Conservation (phyloP, 1,140 invertebrate species). For the Trissolcus basalis region DNA sequence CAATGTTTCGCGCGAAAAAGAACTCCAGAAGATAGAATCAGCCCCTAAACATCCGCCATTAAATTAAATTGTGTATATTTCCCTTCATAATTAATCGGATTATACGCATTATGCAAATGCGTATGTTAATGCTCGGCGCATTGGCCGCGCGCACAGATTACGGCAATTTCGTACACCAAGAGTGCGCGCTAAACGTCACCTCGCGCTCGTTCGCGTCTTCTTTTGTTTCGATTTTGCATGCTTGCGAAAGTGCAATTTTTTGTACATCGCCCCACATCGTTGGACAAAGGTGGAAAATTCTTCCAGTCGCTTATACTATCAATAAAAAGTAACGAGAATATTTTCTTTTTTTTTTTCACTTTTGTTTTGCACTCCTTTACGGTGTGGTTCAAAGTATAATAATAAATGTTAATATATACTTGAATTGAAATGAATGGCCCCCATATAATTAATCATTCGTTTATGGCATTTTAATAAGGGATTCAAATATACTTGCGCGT, state of each 20-base stretch:
- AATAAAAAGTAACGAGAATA: not conserved
- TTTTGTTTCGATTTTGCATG: conserved; percentile 42
- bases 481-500: conserved; percentile 16
- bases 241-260: not conserved
- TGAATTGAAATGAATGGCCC: conserved; percentile 1
- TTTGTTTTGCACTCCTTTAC: not conserved
- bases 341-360: not conserved
- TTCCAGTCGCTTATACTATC: conserved; percentile 4
- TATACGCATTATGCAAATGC: conserved; percentile 77
- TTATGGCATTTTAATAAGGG: conserved; percentile 37
- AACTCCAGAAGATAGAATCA: conserved; percentile 67
- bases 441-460: conserved; percentile 18
- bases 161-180: conserved; percentile 70
- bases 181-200: conserved; percentile 72
- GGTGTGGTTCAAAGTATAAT: not conserved
- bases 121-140: conserved; percentile 70
- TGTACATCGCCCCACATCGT: not conserved
- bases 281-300: not conserved
- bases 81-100: conserved; percentile 76
- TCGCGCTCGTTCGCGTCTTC: conserved; percentile 64
- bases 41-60: conserved; percentile 72
- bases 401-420: conserved; percentile 32
- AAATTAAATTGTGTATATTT: conserved; percentile 77
- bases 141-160: conserved; percentile 63
- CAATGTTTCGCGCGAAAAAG: conserved; percentile 51